Evolutionary conservation across 2,113 vertebrate genomes (phyloP).

Genomic region (Astur gentilis): DNA sequence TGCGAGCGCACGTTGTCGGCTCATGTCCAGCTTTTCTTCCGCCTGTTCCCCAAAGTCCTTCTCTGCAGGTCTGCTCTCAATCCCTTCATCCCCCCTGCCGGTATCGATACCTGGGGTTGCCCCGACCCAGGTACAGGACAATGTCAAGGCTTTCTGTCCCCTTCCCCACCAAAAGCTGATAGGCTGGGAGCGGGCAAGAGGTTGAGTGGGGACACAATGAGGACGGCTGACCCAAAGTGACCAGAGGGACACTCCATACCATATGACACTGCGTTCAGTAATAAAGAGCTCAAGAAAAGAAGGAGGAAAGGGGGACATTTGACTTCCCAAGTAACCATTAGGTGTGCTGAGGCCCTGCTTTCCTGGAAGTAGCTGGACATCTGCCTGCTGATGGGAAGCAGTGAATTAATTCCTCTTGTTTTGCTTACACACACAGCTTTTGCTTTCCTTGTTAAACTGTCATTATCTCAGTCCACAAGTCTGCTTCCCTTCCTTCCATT

Average conservation of each 20-base stretch:
- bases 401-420: neutral
- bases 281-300: neutral
- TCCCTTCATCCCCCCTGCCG: neutral
- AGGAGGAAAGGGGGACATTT: neutral
- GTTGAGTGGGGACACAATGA: neutral
- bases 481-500: neutral
- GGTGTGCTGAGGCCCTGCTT: neutral
- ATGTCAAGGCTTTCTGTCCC: neutral
- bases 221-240: neutral
- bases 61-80: rapidly evolving
- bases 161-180: neutral
- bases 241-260: neutral
- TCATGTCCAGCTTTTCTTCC: neutral
- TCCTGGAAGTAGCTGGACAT: neutral
- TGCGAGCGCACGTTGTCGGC: rapidly evolving
- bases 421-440: neutral
- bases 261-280: neutral
- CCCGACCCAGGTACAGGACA: neutral
- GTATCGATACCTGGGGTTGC: neutral
- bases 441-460: neutral
- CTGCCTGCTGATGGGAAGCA: neutral
- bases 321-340: neutral
- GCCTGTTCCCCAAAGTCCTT: neutral
- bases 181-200: neutral
- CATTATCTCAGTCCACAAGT: neutral